A percentile compares a stretch with the other conserved stretches of the same genome.
phyloP scores from a whole-genome alignment of 2,113 vertebrate genomes.

The Upupa epops region DNA sequence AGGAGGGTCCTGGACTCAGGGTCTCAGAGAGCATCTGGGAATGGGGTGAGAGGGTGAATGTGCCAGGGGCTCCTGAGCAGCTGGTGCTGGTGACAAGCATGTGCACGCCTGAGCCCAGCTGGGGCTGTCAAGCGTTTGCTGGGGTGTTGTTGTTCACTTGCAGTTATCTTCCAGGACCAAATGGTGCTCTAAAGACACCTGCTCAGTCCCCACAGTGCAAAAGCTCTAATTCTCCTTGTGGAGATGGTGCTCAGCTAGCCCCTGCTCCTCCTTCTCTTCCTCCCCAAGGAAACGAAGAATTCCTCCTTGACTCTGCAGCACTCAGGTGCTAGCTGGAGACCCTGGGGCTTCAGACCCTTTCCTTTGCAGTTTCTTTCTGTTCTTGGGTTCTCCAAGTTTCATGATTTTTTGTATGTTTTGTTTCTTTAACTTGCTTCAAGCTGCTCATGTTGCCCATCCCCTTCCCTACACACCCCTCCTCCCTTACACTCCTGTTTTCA shows the following conservation, averaged over 20 bases:
- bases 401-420: constrained; percentile 91
- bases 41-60: not conserved
- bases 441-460: constrained; percentile 88
- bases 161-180: constrained; percentile 62
- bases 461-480: constrained; percentile 70
- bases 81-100: constrained; percentile 44
- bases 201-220: constrained; percentile 54
- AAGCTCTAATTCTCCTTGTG: constrained; percentile 59
- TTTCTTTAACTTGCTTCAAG: constrained; percentile 95
- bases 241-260: constrained; percentile 65
- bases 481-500: constrained; percentile 87
- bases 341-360: constrained; percentile 75
- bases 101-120: constrained; percentile 36
- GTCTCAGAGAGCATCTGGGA: not conserved
- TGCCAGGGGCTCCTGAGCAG: constrained; percentile 50
- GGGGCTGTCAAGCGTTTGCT: constrained; percentile 33
- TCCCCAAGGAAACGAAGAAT: constrained; percentile 48
- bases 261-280: constrained; percentile 44
- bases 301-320: constrained; percentile 60
- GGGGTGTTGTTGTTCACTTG: constrained; percentile 61
- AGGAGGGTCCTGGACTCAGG: not conserved
- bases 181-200: constrained; percentile 48
- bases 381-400: constrained; percentile 93
- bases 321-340: constrained; percentile 61
- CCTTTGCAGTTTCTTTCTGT: constrained; percentile 91